Base-by-base conservation (phyloP, 2,888 invertebrate species). In the Drosophila rubida region DNA sequence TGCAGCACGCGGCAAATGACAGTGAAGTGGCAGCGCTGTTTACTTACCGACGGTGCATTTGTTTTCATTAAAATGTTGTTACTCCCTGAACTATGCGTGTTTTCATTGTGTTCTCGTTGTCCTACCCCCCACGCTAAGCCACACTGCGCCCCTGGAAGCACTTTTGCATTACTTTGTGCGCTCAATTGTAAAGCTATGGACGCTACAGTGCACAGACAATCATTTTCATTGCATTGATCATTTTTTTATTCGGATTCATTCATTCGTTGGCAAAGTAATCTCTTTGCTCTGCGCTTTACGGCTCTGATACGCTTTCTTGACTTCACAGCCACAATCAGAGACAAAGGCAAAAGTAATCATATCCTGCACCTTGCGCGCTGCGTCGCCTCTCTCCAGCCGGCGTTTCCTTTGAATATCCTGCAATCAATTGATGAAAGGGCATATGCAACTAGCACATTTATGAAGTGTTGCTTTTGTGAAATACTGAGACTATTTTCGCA, bases 251-350 rank as follows among this genome's bases (percentile, higher is more conserved):
- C 88, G 73, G 75, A 87, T 80, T 75, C 86, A 82, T 84, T 89
- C 90, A 89, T 81, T 90, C 90, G 90, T 90, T 89, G 82, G 88
- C 84, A 90, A 89, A 90, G 87, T 90, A 90, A 90, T 90, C 87
- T 84, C 89, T 90, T 82, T 82, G 77, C 74, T 80, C 80, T 77
- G n/a, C 57, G 69, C 71, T 58, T 27, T 41, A n/a, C 39, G 41
- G 41, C 14, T 54, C 22, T 46, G 54, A 45, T 54, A 78, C 63
- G 79, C 70, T 66, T 67, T 59, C 78, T 70, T 85, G 74, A 81
- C 73, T 73, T 70, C 73, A 72, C 65, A 73, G 72, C 66, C 46
- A 66, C 64, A 58, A 72, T 70, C 71, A 65, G 55, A 61, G 69
- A 77, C 78, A 81, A 75, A 75, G 69, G 67, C 71, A 82, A 80